Conservation (phyloP, 2,888 invertebrate species). For the Abscondita cerata region DNA sequence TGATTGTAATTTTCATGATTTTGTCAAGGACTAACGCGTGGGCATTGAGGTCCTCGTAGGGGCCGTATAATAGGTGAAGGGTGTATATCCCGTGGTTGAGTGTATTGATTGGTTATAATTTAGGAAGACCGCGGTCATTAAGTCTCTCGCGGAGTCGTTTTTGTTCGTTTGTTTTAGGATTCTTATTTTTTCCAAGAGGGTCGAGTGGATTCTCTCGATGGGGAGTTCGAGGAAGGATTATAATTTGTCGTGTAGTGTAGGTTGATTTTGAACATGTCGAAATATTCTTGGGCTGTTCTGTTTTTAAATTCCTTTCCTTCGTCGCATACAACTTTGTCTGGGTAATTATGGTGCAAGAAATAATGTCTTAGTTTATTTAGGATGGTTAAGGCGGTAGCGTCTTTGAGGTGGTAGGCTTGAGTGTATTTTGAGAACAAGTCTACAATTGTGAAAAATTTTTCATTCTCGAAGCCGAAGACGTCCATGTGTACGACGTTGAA, state of each 20-base stretch:
- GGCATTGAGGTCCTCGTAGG: constrained; percentile 17
- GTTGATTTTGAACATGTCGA: constrained; percentile 27
- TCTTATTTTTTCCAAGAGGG: constrained; percentile 23
- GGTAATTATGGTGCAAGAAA: constrained; percentile 29
- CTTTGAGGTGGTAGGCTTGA: constrained; percentile 26
- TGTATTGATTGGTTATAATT: constrained; percentile 27
- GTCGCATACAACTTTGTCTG: constrained; percentile 31
- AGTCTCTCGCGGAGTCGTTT: constrained; percentile 20
- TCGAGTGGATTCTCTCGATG: constrained; percentile 31
- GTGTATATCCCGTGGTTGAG: constrained; percentile 25
- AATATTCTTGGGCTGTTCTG: constrained; percentile 24
- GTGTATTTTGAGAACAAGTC: constrained; percentile 28
- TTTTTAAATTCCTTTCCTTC: constrained; percentile 37
- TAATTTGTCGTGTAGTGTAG: constrained; percentile 26
- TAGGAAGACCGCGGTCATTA: constrained; percentile 16
- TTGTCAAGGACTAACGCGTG: constrained; percentile 33
- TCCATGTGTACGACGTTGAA: constrained; percentile 28
- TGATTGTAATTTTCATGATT: constrained; percentile 31
- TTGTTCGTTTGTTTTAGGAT: constrained; percentile 7
- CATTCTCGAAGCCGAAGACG: constrained; percentile 15
- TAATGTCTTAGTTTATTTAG: constrained; percentile 26
- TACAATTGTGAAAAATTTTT: constrained; percentile 27
- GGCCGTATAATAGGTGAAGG: constrained; percentile 19
- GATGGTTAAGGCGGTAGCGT: constrained; percentile 16
- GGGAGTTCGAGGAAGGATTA: constrained; percentile 28